A percentile compares a stretch with the other conserved stretches of the same genome.
phyloP scores from a whole-genome alignment of 1,140 invertebrate species.

The Manduca sexta region DNA sequence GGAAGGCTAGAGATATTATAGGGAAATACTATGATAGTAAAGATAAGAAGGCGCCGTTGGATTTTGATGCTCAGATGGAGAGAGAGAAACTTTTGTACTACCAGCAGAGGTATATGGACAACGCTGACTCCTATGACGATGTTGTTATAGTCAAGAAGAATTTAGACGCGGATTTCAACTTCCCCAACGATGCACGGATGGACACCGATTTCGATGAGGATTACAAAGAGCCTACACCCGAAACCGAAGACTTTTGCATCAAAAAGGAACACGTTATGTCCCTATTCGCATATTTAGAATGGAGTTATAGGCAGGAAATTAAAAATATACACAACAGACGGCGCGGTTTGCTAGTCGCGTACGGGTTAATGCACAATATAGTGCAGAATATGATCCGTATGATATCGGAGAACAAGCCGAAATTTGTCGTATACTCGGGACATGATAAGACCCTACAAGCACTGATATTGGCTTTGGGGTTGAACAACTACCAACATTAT shows the following conservation, averaged over 20 bases:
- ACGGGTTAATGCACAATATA: conserved; percentile 84
- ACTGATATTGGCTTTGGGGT: conserved; percentile 84
- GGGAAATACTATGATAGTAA: conserved; percentile 50
- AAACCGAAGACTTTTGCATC: conserved; percentile 74
- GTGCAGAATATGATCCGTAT: conserved; percentile 85
- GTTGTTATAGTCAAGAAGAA: conserved; percentile 70
- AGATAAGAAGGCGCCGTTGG: conserved; percentile 47
- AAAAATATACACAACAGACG: conserved; percentile 78
- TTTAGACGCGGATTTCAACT: conserved; percentile 71
- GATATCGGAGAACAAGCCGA: conserved; percentile 84
- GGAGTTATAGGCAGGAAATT: conserved; percentile 79
- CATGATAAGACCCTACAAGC: conserved; percentile 93
- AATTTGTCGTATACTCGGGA: conserved; percentile 90
- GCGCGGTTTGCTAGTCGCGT: conserved; percentile 81
- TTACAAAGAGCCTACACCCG: conserved; percentile 59
- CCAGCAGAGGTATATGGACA: conserved; percentile 67
- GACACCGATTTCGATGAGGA: conserved; percentile 66
- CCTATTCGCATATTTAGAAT: conserved; percentile 83
- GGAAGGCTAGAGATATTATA: conserved; percentile 60
- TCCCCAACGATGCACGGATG: conserved; percentile 61
- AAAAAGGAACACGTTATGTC: conserved; percentile 81
- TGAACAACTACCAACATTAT: conserved; percentile 73
- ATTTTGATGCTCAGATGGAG: conserved; percentile 71
- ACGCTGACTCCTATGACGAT: conserved; percentile 64
- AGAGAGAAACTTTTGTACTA: conserved; percentile 69